Percentiles rank a stretch among this genome's conserved stretches.
Conservation (phyloP, 2,888 invertebrate species). For the Lasioglossum calceatum region DNA sequence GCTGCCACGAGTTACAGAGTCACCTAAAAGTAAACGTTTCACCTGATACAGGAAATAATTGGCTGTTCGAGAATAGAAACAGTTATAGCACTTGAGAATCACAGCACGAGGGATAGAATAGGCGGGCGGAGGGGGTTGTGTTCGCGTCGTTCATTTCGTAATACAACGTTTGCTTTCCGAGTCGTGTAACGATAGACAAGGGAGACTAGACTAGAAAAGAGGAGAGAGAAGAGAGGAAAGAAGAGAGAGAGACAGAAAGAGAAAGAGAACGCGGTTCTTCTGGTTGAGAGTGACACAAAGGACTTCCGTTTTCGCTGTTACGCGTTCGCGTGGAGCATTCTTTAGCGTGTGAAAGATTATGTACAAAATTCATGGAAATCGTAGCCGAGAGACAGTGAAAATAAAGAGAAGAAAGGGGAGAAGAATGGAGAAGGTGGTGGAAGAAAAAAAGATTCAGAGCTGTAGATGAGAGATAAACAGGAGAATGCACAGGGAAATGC, state of each 20-base stretch:
- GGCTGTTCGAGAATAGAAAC: constrained; percentile 13
- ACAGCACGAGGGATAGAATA: constrained; percentile 44
- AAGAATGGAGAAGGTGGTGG: background rate
- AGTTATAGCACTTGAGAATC: constrained; percentile 54
- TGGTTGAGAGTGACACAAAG: constrained; percentile 15
- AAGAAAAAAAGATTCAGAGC: background rate
- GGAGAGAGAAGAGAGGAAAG: background rate
- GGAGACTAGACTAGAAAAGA: constrained; percentile 63
- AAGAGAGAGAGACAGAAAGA: constrained; percentile 8
- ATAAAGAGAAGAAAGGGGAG: background rate
- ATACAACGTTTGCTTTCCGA: constrained; percentile 1
- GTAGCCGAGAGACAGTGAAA: background rate
- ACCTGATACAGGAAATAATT: constrained; percentile 26
- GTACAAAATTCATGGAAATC: background rate
- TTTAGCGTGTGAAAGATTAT: constrained; percentile 18
- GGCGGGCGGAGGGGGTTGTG: background rate
- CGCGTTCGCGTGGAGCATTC: constrained; percentile 2
- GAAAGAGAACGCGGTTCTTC: constrained; percentile 1
- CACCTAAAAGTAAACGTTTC: constrained; percentile 26
- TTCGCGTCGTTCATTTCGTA: constrained; percentile 17
- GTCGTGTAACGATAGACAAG: constrained; percentile 39
- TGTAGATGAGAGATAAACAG: background rate
- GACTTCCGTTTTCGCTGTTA: constrained; percentile 12
- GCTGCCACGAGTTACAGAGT: constrained; percentile 45
- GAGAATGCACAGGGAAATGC: background rate